These are phyloP conservation scores for Cryptotis parvus DNA, from an alignment of 2,113 vertebrate species.

Conservation along the genomic window DNA sequence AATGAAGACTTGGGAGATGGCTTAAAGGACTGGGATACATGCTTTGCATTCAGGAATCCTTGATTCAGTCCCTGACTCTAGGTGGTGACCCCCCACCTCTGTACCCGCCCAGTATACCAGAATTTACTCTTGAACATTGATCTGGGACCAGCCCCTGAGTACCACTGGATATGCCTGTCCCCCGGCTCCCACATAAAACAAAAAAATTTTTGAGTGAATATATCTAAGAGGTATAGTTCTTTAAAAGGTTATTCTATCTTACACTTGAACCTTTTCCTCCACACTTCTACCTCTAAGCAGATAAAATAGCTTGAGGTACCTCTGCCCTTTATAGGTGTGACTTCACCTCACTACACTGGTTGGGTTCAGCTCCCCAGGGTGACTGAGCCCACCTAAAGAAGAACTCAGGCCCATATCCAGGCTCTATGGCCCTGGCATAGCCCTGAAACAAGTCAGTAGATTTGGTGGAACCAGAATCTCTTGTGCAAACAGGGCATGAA, in stretches of 20 bases:
- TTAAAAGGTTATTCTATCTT: neutral
- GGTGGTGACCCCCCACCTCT: neutral
- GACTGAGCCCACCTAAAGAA: fast-evolving
- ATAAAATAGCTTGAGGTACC: neutral
- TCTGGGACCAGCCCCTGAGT: no score
- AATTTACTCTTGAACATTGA: no score
- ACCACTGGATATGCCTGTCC: no score
- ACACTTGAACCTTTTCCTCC: neutral
- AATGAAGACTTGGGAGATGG: neutral
- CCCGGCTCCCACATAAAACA: no score
- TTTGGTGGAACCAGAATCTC: neutral
- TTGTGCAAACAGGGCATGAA: neutral
- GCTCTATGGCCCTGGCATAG: neutral
- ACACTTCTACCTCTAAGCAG: neutral
- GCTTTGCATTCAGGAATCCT: neutral
- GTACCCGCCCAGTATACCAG: no score
- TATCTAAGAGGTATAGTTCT: neutral
- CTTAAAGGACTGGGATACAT: neutral
- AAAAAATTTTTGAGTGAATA: neutral
- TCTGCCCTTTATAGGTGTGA: neutral
- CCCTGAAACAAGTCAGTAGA: neutral
- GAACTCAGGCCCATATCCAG: neutral
- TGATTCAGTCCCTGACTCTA: neutral
- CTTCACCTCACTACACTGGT: neutral
- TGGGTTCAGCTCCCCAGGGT: neutral